Evolutionary conservation across 2,113 vertebrate genomes (phyloP), one percentile per base, ranked within the genome.

Genomic region (Tetrao urogallus): DNA sequence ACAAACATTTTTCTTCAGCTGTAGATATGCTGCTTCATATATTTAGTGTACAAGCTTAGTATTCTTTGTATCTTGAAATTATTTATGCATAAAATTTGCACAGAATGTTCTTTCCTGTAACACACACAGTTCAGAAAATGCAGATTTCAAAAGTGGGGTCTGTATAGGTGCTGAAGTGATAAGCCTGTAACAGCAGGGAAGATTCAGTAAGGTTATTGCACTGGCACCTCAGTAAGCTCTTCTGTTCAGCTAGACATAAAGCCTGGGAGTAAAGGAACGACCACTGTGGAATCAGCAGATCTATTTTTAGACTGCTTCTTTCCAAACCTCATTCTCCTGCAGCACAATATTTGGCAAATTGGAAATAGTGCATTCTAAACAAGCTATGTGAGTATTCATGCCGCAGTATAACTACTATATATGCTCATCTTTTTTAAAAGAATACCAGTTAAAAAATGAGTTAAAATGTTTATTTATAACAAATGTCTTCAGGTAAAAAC

Each of bases 281-380:
- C 83, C 93, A 78, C 28, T 87, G 60, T 93, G 66, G 70, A 93
- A 89, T 97, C 88, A 79, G 93, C 88, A 95, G 70, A 89, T 96
- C 96, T 97, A 97, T 97, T 95, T 97, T 96, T 95, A 96, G 94
- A 45, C 45, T 83, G 66, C 65, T 93, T 66, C 64, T 73, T 90
- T 82, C 71, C 88, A 95, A 83, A 79, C 30, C 87, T 79, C 56
- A 77, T 82, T 54, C 19, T 95, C 81, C 84, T 58, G 70, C 43
- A 63, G 50, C 93, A 93, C 58, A 90, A 6, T 65, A 69, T 88
- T 96, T 79, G 79, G 64, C 88, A 88, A 80, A 90, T 38, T 92
- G 83, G 87, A 95, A 83, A 82, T 47, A 93, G 85, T 67, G 52
- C 13, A 20, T 65, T 67, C 89, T 74, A 28, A 91, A 48, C 82